Conservation (phyloP, 2,113 vertebrate species). For the Coryphaenoides rupestris region DNA sequence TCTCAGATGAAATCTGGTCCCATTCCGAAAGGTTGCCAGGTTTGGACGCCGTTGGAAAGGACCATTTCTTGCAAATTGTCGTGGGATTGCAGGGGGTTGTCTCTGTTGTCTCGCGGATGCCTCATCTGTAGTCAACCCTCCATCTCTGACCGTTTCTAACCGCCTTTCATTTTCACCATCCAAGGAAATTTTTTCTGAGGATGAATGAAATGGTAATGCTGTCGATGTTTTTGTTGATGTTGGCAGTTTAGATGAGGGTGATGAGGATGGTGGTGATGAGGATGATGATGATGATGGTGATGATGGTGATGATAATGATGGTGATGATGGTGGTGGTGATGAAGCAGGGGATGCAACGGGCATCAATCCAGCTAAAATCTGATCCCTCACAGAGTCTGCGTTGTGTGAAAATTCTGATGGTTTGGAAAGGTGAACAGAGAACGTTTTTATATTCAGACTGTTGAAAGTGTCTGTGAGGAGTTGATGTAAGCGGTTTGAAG, state of each 20-base stretch:
- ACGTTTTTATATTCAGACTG: slow-evolving; percentile 35
- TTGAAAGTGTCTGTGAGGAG: slow-evolving; percentile 40
- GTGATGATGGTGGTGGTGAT: neutral
- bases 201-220: neutral
- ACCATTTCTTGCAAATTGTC: slow-evolving; percentile 7
- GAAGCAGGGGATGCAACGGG: slow-evolving; percentile 10
- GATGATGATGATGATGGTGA: neutral
- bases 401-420: slow-evolving; percentile 16
- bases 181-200: slow-evolving; percentile 14
- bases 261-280: neutral
- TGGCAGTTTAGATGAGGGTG: neutral
- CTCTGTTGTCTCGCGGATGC: neutral
- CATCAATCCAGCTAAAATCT: slow-evolving; percentile 23
- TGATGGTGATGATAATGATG: neutral
- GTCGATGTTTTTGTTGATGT: neutral
- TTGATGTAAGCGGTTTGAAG: slow-evolving; percentile 34
- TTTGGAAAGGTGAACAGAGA: slow-evolving; percentile 43
- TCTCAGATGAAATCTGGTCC: slow-evolving; percentile 9
- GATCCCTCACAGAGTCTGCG: slow-evolving; percentile 14
- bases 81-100: neutral
- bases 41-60: neutral
- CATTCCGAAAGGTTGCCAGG: slow-evolving; percentile 23
- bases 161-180: slow-evolving; percentile 1
- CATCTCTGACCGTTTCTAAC: neutral
- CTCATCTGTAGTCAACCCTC: no score